These are phyloP conservation scores for Fulmarus glacialis DNA, from an alignment of 2,113 vertebrate species.

Conservation along the genomic window DNA sequence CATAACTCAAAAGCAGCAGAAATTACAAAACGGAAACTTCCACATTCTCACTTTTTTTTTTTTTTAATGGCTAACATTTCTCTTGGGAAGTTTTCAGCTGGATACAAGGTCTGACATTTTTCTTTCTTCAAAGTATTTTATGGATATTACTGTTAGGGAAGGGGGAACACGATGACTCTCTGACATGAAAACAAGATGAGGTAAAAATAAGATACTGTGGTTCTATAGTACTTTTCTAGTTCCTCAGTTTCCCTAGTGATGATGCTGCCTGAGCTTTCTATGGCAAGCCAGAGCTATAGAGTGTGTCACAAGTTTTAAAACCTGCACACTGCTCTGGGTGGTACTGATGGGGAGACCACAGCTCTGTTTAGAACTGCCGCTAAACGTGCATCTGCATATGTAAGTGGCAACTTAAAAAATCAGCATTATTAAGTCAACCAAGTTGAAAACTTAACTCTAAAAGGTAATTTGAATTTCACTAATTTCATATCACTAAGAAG, in stretches of 20 bases:
- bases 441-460: not conserved
- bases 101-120: not conserved
- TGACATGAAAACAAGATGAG: not conserved
- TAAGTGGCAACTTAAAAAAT: not conserved
- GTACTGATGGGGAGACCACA: not conserved
- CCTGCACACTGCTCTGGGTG: not conserved
- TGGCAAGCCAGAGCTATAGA: not conserved
- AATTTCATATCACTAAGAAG: not conserved
- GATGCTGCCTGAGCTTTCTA: not conserved
- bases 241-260: not conserved
- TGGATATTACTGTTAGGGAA: not conserved
- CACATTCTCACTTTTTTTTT: not conserved
- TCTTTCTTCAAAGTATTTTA: not conserved
- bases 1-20: not conserved
- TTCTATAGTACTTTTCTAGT: not conserved
- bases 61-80: not conserved
- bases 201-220: not conserved
- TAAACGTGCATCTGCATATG: not conserved
- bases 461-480: not conserved
- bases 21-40: not conserved
- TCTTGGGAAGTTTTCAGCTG: not conserved
- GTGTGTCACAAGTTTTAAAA: not conserved
- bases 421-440: not conserved
- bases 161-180: not conserved
- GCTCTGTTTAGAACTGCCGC: not conserved